Conservation (phyloP, 2,797 vertebrate genomes). For the Syncerus caffer region DNA sequence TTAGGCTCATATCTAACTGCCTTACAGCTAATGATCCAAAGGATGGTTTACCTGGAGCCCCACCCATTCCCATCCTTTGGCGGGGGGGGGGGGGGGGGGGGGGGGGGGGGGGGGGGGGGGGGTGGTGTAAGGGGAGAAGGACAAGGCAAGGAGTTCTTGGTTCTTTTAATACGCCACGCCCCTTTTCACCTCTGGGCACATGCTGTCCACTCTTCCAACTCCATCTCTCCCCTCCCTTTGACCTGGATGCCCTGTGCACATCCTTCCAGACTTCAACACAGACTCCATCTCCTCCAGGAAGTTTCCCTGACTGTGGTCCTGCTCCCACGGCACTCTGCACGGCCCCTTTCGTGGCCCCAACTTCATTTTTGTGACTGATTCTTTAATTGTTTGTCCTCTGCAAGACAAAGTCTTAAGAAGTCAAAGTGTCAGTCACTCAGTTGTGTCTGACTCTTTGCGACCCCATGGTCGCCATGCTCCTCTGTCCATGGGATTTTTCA, state of each 20-base stretch:
- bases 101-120: accelerated
- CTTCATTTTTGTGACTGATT: background rate
- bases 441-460: background rate
- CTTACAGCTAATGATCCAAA: background rate
- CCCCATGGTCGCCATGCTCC: background rate
- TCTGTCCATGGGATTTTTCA: background rate
- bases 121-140: background rate
- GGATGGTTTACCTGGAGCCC: background rate
- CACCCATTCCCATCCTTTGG: background rate
- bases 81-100: accelerated
- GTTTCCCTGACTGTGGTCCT: background rate
- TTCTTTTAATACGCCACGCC: accelerated
- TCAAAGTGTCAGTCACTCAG: background rate
- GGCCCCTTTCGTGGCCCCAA: background rate
- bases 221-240: background rate
- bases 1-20: background rate
- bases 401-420: background rate
- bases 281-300: background rate
- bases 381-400: background rate
- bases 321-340: background rate
- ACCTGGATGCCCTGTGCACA: background rate
- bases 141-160: background rate
- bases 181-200: background rate
- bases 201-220: background rate
- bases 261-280: background rate